Evolutionary conservation across 2,888 invertebrate genomes (phyloP).

Genomic region (Podabrus alpinus): DNA sequence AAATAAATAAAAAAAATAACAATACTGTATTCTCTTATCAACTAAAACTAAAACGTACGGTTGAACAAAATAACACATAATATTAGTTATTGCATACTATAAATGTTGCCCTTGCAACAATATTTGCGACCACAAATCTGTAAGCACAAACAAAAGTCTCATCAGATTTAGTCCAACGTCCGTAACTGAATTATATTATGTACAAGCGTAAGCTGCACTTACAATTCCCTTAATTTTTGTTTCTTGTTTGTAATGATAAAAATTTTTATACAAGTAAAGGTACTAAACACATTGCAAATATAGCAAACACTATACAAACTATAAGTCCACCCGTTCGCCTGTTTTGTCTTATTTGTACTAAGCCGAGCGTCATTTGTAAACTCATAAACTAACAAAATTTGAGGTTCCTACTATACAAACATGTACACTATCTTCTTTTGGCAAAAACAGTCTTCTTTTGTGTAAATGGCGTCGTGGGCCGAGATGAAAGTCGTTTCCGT

Average conservation of each 20-base stretch:
- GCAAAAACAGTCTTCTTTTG: constrained; percentile 52
- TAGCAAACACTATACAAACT: constrained; percentile 47
- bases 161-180: constrained; percentile 8
- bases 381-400: constrained; percentile 19
- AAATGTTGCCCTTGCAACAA: constrained; percentile 9
- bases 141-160: background rate
- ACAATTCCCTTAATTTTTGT: constrained; percentile 38
- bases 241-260: constrained; percentile 52
- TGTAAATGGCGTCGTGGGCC: constrained; percentile 48
- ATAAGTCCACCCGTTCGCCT: constrained; percentile 5
- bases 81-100: constrained; percentile 25
- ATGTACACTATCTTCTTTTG: constrained; percentile 55
- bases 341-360: constrained; percentile 49
- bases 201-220: constrained; percentile 56
- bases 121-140: constrained; percentile 10
- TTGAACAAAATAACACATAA: constrained; percentile 17
- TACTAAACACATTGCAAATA: constrained; percentile 54
- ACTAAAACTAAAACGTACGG: constrained; percentile 10
- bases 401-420: constrained; percentile 31
- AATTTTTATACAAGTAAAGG: constrained; percentile 50
- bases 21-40: constrained; percentile 17
- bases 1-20: constrained; percentile 16
- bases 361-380: constrained; percentile 48
- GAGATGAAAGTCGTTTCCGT: constrained; percentile 48
- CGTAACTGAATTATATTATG: constrained; percentile 41